phyloP scores from a whole-genome alignment of 2,888 invertebrate genomes.

The Agrochola macilenta region DNA sequence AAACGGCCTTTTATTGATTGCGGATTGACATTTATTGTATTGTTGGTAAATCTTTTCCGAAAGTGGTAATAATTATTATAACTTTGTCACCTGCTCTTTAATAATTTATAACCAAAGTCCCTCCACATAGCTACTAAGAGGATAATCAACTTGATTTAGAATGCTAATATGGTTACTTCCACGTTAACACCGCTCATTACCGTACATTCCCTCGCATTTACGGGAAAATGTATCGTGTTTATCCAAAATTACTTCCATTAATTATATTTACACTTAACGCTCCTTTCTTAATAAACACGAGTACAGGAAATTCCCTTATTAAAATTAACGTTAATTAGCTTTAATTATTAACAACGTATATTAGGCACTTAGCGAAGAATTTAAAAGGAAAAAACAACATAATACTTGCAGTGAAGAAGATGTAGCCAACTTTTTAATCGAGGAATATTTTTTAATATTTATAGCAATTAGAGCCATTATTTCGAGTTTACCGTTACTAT shows the following conservation, averaged over 20 bases:
- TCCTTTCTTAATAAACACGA: conserved; percentile 10
- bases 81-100: not conserved
- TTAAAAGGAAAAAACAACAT: not conserved
- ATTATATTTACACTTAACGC: conserved; percentile 29
- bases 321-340: conserved; percentile 23
- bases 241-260: conserved; percentile 29
- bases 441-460: not conserved
- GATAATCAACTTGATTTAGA: too few relatives aligned
- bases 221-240: not conserved
- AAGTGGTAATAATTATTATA: not conserved
- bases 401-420: not conserved
- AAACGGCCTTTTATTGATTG: not conserved
- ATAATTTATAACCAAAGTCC: not conserved
- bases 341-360: conserved; percentile 15
- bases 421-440: not conserved
- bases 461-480: not conserved
- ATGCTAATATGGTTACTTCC: too few relatives aligned
- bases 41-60: not conserved
- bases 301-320: conserved; percentile 16
- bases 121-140: not conserved
- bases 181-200: too few relatives aligned
- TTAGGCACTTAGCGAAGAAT: too few relatives aligned
- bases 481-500: not conserved
- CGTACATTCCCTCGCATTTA: too few relatives aligned
- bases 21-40: not conserved